Base-by-base conservation (phyloP, 2,888 invertebrate genomes). In the Lycia hirtaria region DNA sequence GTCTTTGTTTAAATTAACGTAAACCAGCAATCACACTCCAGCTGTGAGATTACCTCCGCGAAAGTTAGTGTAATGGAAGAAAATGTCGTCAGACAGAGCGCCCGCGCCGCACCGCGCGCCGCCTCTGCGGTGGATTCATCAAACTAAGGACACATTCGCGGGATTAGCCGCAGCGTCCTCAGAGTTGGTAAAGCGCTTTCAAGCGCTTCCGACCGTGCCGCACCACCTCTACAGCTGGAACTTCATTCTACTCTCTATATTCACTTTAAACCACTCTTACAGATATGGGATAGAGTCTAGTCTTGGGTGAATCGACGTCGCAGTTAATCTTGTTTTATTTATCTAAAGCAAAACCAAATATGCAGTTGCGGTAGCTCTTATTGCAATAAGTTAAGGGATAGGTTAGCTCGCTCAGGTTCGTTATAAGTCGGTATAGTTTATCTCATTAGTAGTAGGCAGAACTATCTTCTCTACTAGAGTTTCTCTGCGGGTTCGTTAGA, bases 51-150 rank as follows among this genome's bases (percentile, higher is more conserved):
- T 12, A 22, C 4, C 22, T 22, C 7, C 1, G 12, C 4, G 14
- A 20, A 40, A 40, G 38, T 40, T 40, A 40, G 22, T n/a, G 20
- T 2, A 12, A 3, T 5, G 9, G 14, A 47, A 43, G 26, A 48
- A 22, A 50, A 24, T 54, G 45, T 48, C 56, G 53, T 40, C 59
- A 55, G 47, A 40, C 38, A 40, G 51, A n/a, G n/a, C n/a, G n/a
- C n/a, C n/a, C n/a, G n/a, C n/a, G n/a, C n/a, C n/a, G n/a, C n/a
- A n/a, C n/a, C n/a, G n/a, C n/a, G n/a, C n/a, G n/a, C n/a, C n/a
- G n/a, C n/a, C n/a, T n/a, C n/a, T 59, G 58, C 56, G 60, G 63
- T 40, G 45, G 47, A 62, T 58, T 58, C 62, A 60, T 62, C 62
- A 62, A 62, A 62, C 54, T 58, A 51, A 40, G 40, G 50, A 45